Evolutionary conservation across 2,888 invertebrate genomes (phyloP).

Genomic region (Catocala sponsa): DNA sequence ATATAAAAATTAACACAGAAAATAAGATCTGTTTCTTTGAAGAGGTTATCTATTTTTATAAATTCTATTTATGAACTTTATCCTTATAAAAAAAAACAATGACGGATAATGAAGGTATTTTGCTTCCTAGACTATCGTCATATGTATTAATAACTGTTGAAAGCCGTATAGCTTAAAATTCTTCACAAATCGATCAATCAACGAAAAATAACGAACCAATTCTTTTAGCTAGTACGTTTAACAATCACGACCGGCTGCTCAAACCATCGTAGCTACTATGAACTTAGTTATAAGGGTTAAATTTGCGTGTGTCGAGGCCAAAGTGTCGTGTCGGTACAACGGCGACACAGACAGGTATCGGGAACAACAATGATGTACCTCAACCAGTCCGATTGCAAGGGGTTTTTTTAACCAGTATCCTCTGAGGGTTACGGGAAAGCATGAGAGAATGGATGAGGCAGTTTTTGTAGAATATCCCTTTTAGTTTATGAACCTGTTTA

Average conservation of each 20-base stretch:
- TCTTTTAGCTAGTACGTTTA: slow-evolving; percentile 40
- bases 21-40: too few species aligned
- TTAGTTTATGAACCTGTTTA: not conserved
- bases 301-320: slow-evolving; percentile 42
- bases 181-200: slow-evolving; percentile 43
- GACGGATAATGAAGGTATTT: too few species aligned
- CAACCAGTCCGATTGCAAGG: slow-evolving; percentile 74
- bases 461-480: not conserved
- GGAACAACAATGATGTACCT: slow-evolving; percentile 77
- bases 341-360: slow-evolving; percentile 74
- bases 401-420: slow-evolving; percentile 79
- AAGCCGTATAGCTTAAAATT: slow-evolving; percentile 14
- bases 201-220: slow-evolving; percentile 50
- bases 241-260: slow-evolving; percentile 38
- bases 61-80: too few species aligned
- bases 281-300: slow-evolving; percentile 36
- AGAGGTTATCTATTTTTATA: too few species aligned
- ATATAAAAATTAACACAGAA: too few species aligned
- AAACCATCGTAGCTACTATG: slow-evolving; percentile 30
- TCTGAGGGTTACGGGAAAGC: slow-evolving; percentile 51
- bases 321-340: slow-evolving; percentile 58
- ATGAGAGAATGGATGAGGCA: slow-evolving; percentile 28
- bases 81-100: too few species aligned
- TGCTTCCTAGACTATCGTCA: too few species aligned
- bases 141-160: too few species aligned